phyloP scores from a whole-genome alignment of 2,113 vertebrate species.

The Madoqua kirkii region DNA sequence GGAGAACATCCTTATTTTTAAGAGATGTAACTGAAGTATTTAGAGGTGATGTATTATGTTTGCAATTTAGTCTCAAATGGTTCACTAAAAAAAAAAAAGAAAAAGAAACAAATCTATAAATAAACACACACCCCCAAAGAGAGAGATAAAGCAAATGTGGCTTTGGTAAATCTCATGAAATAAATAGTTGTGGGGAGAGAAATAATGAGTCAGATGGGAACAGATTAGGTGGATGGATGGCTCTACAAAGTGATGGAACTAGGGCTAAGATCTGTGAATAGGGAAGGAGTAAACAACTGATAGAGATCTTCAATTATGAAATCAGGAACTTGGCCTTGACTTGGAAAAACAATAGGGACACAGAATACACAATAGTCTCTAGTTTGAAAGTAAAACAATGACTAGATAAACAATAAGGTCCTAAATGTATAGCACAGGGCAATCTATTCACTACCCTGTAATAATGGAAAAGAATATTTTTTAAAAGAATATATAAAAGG shows the following conservation, averaged over 20 bases:
- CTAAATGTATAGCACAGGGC: background rate
- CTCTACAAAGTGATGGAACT: background rate
- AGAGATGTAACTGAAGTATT: background rate
- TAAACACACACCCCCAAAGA: background rate
- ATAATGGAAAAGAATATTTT: background rate
- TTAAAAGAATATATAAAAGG: background rate
- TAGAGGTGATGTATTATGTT: background rate
- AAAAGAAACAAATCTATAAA: slow-evolving; percentile 9
- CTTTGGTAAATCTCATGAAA: background rate
- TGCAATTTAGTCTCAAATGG: background rate
- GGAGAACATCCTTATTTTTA: background rate
- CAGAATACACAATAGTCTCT: background rate
- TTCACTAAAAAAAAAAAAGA: background rate
- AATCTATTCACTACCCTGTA: background rate
- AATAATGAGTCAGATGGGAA: slow-evolving; percentile 8
- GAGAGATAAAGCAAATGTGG: slow-evolving; percentile 27
- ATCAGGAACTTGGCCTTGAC: background rate
- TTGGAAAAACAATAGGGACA: background rate
- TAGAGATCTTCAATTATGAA: background rate
- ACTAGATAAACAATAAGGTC: background rate
- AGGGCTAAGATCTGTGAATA: background rate
- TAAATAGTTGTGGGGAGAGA: slow-evolving; percentile 28
- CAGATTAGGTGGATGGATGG: background rate
- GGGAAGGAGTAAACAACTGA: background rate
- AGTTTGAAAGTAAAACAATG: background rate